Evolutionary conservation across 2,113 vertebrate genomes (phyloP), one percentile per base, ranked within the genome.

Genomic region (Elephantulus edwardii): DNA sequence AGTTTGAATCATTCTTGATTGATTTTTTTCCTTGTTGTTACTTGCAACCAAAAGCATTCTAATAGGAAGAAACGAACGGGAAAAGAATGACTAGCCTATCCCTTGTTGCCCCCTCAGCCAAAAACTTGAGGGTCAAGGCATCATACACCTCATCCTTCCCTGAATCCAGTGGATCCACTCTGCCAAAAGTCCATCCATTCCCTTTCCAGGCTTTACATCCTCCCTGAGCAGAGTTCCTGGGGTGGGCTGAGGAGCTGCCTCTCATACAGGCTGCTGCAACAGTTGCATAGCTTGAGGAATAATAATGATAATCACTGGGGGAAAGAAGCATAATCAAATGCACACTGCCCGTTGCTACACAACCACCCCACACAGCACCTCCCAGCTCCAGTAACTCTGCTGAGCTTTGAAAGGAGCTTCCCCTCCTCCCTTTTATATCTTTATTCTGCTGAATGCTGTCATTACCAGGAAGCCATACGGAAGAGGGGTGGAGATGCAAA

Each of bases 301-400:
- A 40, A 35, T 17, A 54, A 66, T 2, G 48, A n/a, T 0, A 24
- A 40, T 30, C 35, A 30, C 3, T 5, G 19, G 1, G 19, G n/a
- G 24, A 0, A 14, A 10, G 5, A 20, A 48, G 52, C 0, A 40
- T 20, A 11, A 38, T 40, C 82, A 12, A 24, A 42, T 26, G 26
- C 40, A 26, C 3, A 13, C n/a, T 48, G 54, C 33, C 33, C 0
- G 0, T 2, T 17, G 76, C 40, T 62, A 4, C 16, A 4, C 8
- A 66, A 8, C 30, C 56, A 66, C 52, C 24, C 20, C 4, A 24
- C 80, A 50, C 0, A 2, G 50, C 19, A 4, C 33, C 1, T 24
- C 33, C 19, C 0, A 1, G 46, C 52, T 28, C 54, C 62, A 64
- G n/a, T 46, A 44, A 46, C 6, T 17, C 40, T 2, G 66, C 4